Evolutionary conservation across 2,797 vertebrate species (phyloP).

Genomic region (Poecilia wingei): DNA sequence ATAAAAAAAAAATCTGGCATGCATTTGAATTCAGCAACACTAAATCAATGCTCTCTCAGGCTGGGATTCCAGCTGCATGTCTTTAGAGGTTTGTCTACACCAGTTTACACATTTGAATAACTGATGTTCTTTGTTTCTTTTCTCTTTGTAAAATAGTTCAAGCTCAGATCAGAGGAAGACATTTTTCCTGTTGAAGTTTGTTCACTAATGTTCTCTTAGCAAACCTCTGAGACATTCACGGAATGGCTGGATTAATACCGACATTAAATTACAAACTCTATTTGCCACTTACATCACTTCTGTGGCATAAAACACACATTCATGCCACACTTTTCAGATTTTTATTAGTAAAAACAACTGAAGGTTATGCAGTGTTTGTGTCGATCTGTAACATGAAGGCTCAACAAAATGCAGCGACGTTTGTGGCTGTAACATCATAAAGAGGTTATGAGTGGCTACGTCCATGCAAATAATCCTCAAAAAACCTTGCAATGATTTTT

Average conservation of each 20-base stretch:
- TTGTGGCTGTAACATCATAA: not conserved
- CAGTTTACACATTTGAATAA: too few relatives aligned
- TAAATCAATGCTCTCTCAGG: not conserved
- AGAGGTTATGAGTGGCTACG: not conserved
- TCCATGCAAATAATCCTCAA: slow-evolving; percentile 6
- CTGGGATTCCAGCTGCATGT: not conserved
- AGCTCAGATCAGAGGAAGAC: not conserved
- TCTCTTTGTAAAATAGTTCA: not conserved
- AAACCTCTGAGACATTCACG: not conserved
- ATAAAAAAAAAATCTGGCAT: too few relatives aligned
- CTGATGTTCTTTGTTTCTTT: not conserved
- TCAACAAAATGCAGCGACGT: not conserved
- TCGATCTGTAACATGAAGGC: not conserved
- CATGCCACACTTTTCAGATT: not conserved
- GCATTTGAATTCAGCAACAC: not conserved
- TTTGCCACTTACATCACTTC: not conserved
- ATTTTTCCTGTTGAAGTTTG: not conserved
- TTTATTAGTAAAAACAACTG: not conserved
- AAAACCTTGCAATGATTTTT: not conserved
- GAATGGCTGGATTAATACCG: too few relatives aligned
- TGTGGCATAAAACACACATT: too few relatives aligned
- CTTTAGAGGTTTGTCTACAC: not conserved
- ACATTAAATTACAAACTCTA: too few relatives aligned
- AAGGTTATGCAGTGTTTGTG: not conserved
- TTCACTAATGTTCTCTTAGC: not conserved